Conservation (phyloP, 1,140 invertebrate species). For the Nasonia longicornis region DNA sequence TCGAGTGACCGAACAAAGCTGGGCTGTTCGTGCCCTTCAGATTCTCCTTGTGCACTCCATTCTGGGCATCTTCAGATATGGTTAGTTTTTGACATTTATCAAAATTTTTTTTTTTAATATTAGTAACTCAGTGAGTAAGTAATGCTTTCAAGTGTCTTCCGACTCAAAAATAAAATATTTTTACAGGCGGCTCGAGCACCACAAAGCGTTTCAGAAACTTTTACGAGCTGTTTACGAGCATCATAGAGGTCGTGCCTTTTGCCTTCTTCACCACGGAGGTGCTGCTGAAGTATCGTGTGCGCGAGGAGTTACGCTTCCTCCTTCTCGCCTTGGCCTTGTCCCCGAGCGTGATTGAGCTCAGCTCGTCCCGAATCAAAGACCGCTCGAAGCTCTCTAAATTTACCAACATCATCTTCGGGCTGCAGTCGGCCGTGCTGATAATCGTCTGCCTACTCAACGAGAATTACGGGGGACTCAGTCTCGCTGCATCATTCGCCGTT, state of each 20-base stretch:
- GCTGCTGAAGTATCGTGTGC: constrained; percentile 53
- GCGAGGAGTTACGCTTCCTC: constrained; percentile 55
- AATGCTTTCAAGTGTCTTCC: not conserved
- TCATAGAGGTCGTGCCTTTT: constrained; percentile 61
- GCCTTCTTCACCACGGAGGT: constrained; percentile 63
- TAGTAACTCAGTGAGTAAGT: not conserved
- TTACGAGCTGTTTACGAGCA: constrained; percentile 61
- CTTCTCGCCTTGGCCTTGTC: constrained; percentile 56
- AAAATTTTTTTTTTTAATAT: not conserved
- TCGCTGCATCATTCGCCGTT: constrained; percentile 60
- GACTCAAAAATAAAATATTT: not conserved
- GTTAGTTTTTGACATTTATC: constrained; percentile 51
- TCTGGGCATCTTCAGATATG: constrained; percentile 63
- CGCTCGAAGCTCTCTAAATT: constrained; percentile 54
- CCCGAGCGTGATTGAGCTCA: constrained; percentile 57
- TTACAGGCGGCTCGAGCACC: constrained; percentile 57
- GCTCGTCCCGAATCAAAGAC: constrained; percentile 53
- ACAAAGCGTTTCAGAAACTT: constrained; percentile 59
- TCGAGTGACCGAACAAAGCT: constrained; percentile 50
- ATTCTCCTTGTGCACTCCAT: constrained; percentile 62
- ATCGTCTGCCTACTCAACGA: constrained; percentile 56
- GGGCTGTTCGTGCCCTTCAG: constrained; percentile 62
- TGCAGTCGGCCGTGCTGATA: constrained; percentile 56
- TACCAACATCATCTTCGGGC: constrained; percentile 53
- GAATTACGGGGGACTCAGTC: constrained; percentile 60